phyloP scores from a whole-genome alignment of 2,888 invertebrate genomes.

The Acronicta aceris region DNA sequence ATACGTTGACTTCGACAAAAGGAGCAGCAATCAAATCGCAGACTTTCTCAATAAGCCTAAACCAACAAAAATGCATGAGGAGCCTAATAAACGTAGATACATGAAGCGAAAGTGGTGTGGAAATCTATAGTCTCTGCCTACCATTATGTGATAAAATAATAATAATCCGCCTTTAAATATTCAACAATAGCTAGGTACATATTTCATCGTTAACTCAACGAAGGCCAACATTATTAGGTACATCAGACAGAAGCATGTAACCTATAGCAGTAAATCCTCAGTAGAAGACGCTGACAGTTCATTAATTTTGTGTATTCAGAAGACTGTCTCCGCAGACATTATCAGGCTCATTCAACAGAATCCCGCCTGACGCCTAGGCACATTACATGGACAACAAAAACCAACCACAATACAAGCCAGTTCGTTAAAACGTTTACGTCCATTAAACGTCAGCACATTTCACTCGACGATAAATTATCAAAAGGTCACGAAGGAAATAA shows the following conservation, averaged over 20 bases:
- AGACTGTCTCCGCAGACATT: slow-evolving; percentile 4
- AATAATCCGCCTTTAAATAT: too few species aligned
- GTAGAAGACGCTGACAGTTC: neutral
- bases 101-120: too few species aligned
- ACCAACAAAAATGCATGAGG: too few species aligned
- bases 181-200: too few species aligned
- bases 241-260: slow-evolving; percentile 1
- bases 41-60: too few species aligned
- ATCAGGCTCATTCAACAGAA: slow-evolving; percentile 8
- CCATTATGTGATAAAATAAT: too few species aligned
- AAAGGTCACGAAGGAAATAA: slow-evolving; percentile 41
- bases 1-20: too few species aligned
- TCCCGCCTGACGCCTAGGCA: slow-evolving; percentile 10
- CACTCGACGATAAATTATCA: slow-evolving; percentile 20
- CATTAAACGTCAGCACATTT: slow-evolving; percentile 42
- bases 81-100: too few species aligned
- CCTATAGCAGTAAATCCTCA: neutral
- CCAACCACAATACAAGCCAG: slow-evolving; percentile 29
- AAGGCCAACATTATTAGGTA: neutral
- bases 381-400: slow-evolving; percentile 31
- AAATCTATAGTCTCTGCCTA: too few species aligned
- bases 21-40: too few species aligned
- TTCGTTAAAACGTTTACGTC: slow-evolving; percentile 39
- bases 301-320: slow-evolving; percentile 15
- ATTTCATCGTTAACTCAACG: neutral